Evolutionary conservation across 2,113 vertebrate species (phyloP).

Genomic region (Rhea pennata): DNA sequence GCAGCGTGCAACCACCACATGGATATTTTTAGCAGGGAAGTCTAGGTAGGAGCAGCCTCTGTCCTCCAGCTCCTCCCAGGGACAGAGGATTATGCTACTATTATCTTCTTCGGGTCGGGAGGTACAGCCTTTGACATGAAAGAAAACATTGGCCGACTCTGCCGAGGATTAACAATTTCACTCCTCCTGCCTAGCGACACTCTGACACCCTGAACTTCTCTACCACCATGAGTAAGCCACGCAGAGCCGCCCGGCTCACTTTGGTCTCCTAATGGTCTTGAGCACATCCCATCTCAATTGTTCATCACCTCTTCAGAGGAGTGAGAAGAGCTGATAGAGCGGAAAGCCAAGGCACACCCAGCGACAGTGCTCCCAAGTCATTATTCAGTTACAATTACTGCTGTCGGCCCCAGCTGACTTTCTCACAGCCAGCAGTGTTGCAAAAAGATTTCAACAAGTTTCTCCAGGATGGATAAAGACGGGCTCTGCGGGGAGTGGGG

Average conservation of each 20-base stretch:
- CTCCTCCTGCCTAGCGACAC: background rate
- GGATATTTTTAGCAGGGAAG: background rate
- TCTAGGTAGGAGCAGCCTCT: background rate
- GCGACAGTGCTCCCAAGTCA: background rate
- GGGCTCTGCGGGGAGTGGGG: background rate
- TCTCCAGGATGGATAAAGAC: background rate
- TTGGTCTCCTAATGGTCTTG: fast-evolving
- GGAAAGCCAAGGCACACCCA: background rate
- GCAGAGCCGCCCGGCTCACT: background rate
- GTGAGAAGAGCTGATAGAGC: background rate
- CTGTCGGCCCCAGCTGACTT: background rate
- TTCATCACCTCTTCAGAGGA: background rate
- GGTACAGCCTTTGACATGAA: background rate
- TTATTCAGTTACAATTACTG: background rate
- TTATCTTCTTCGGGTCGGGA: background rate
- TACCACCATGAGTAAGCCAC: background rate
- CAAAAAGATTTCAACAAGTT: background rate
- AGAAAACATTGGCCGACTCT: background rate
- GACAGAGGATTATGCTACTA: background rate
- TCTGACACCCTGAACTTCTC: background rate
- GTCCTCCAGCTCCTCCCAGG: background rate
- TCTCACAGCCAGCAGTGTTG: fast-evolving
- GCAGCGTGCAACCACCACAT: background rate
- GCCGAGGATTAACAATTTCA: background rate
- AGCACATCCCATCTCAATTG: fast-evolving